Conservation (phyloP, 2,113 vertebrate species). For the Alaudala cheleensis region DNA sequence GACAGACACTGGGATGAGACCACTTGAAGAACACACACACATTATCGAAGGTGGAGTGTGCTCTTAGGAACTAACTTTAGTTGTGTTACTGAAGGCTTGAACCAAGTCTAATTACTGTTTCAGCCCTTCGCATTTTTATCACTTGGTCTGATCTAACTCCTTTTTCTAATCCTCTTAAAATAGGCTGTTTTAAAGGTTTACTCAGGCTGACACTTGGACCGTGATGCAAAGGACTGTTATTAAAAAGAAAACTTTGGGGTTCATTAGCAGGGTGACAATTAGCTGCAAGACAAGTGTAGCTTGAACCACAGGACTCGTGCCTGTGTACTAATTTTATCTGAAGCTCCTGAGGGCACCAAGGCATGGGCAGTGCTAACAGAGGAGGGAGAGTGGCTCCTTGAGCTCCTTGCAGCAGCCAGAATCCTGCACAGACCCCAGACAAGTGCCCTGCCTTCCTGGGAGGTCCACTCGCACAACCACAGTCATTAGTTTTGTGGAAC, state of each 20-base stretch:
- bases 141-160: not conserved
- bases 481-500: not conserved
- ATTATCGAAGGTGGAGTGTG: not conserved
- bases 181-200: not conserved
- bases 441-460: rapidly evolving
- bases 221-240: not conserved
- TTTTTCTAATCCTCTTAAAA: not conserved
- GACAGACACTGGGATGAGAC: not conserved
- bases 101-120: not conserved
- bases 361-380: not conserved
- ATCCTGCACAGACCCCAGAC: not conserved
- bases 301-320: not conserved
- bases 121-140: not conserved
- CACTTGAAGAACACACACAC: not conserved
- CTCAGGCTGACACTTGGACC: not conserved
- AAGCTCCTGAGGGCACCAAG: not conserved
- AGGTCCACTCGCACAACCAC: not conserved
- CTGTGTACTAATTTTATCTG: not conserved
- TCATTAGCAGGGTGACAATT: not conserved
- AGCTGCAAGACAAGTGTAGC: not conserved
- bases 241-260: not conserved
- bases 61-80: not conserved
- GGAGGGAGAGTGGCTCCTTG: not conserved
- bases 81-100: not conserved
- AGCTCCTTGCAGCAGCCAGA: not conserved